Evolutionary conservation across 2,113 vertebrate genomes (phyloP).

Genomic region (Xyrauchen texanus): DNA sequence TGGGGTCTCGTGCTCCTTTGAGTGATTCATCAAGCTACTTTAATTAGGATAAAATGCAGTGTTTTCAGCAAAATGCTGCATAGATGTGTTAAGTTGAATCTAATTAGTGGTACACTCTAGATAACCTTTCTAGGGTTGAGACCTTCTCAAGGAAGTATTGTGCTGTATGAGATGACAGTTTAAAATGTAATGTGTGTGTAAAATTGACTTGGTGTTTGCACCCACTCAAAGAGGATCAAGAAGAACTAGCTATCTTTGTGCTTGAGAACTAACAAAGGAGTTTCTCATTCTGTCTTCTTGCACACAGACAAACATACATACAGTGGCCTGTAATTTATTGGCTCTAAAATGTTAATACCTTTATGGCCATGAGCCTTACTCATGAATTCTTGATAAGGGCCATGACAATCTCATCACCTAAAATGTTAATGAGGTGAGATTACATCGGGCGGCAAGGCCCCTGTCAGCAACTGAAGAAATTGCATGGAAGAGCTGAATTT

Average conservation of each 20-base stretch:
- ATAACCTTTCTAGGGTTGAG: background rate
- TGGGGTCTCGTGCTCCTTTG: slow-evolving; percentile 4
- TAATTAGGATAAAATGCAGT: slow-evolving; percentile 27
- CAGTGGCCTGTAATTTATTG: slow-evolving; percentile 70
- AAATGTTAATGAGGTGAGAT: slow-evolving; percentile 81
- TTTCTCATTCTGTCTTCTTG: background rate
- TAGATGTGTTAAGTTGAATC: slow-evolving; percentile 12
- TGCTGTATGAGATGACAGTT: background rate
- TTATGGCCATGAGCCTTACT: slow-evolving; percentile 68
- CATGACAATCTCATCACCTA: slow-evolving; percentile 69
- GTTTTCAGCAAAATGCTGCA: background rate
- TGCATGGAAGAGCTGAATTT: slow-evolving; percentile 67
- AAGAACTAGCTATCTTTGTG: background rate
- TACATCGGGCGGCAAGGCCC: slow-evolving; percentile 58
- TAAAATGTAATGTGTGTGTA: too few species aligned
- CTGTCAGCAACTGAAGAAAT: slow-evolving; percentile 65
- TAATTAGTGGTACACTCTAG: slow-evolving; percentile 34
- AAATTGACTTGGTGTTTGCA: background rate
- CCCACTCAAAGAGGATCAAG: background rate
- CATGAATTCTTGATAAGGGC: slow-evolving; percentile 77
- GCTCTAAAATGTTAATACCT: slow-evolving; percentile 76
- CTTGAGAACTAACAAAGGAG: slow-evolving; percentile 22
- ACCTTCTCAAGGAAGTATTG: background rate
- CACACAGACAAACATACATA: slow-evolving; percentile 40
- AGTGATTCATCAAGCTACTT: slow-evolving; percentile 26